phyloP scores from a whole-genome alignment of 2,113 vertebrate species.

The Butorides virescens region DNA sequence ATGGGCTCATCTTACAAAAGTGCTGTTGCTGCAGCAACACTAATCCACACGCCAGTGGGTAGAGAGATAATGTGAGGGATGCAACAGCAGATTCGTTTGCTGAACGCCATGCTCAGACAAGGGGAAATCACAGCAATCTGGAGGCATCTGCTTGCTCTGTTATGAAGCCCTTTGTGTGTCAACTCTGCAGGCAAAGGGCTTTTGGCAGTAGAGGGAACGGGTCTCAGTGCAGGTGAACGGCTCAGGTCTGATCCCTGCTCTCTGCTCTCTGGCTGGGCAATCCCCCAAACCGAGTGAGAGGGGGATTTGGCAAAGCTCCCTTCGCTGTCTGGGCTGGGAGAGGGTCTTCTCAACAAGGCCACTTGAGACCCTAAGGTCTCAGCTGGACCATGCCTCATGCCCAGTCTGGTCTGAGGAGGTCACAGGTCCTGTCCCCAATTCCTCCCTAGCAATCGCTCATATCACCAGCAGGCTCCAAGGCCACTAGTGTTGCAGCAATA shows the following conservation, averaged over 20 bases:
- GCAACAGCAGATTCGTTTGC: not conserved
- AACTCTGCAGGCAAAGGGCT: not conserved
- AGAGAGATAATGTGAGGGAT: not conserved
- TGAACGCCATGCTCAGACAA: not conserved
- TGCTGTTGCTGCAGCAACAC: conserved; percentile 48
- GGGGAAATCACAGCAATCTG: not conserved
- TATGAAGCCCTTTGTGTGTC: not conserved
- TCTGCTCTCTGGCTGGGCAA: not conserved
- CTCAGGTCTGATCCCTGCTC: not conserved
- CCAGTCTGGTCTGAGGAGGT: not conserved
- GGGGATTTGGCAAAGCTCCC: not conserved
- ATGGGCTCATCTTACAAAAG: not conserved
- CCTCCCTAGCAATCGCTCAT: not conserved
- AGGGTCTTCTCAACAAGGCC: not conserved
- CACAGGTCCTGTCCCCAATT: rapidly evolving
- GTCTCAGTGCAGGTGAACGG: rapidly evolving
- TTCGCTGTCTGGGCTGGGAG: rapidly evolving
- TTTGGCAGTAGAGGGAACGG: not conserved
- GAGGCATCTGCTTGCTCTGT: not conserved
- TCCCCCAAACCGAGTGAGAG: rapidly evolving
- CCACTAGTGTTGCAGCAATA: not conserved
- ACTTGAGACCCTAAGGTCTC: not conserved
- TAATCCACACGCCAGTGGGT: not conserved
- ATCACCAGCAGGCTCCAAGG: not conserved
- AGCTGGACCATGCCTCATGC: not conserved